These are phyloP conservation scores for Pantherophis guttatus DNA, from an alignment of 2,113 vertebrate species.

Conservation along the genomic window DNA sequence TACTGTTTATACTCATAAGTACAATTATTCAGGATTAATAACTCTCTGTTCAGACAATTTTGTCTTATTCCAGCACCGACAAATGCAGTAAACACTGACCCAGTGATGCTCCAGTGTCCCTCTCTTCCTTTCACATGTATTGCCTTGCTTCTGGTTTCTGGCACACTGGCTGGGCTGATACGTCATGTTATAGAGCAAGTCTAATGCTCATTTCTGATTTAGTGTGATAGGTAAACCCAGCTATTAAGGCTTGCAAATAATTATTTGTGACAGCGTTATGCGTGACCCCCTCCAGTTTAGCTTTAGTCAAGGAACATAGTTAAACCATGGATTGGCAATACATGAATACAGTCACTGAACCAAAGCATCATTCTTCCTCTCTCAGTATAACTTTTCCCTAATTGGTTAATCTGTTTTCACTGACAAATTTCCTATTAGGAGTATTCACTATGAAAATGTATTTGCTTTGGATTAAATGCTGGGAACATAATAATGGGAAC, in stretches of 20 bases:
- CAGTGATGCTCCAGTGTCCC: too few relatives aligned
- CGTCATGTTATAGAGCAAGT: not conserved
- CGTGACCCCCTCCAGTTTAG: not conserved
- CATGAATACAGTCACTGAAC: not conserved
- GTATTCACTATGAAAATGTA: not conserved
- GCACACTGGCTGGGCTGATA: not conserved
- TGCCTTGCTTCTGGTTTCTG: not conserved
- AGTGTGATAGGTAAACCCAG: not conserved
- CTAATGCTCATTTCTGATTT: not conserved
- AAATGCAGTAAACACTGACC: not conserved
- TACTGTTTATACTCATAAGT: not conserved
- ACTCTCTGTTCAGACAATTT: not conserved
- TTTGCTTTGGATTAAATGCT: not conserved
- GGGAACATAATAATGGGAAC: not conserved
- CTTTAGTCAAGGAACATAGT: not conserved
- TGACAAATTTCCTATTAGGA: not conserved
- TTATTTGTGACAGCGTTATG: not conserved
- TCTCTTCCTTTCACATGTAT: not conserved
- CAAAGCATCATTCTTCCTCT: too few relatives aligned
- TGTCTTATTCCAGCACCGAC: not conserved
- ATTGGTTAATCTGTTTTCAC: not conserved
- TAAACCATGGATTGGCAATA: not conserved
- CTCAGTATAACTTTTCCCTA: not conserved
- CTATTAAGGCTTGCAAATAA: not conserved
- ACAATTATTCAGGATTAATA: not conserved